Evolutionary conservation across 2,888 invertebrate species (phyloP).

Genomic region (Ptychoptera contaminata): DNA sequence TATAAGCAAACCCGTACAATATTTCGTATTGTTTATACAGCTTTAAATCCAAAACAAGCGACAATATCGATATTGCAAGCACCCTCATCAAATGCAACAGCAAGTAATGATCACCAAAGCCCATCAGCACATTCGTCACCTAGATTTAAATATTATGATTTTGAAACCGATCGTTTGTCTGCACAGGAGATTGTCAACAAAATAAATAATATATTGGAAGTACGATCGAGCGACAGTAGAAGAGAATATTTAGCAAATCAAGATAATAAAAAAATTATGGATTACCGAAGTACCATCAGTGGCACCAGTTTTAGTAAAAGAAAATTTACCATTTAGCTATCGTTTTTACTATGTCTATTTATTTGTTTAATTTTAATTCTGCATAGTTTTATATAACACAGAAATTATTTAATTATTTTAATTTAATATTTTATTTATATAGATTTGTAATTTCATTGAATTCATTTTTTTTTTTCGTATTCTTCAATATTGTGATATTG

Average conservation of each 20-base stretch:
- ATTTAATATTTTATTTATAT: too few species aligned
- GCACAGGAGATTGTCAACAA: conserved; percentile 77
- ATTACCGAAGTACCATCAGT: too few species aligned
- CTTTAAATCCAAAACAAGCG: neutral
- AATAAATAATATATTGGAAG: conserved; percentile 70
- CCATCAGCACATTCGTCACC: conserved; percentile 15
- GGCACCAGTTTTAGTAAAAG: too few species aligned
- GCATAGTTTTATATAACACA: too few species aligned
- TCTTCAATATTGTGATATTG: too few species aligned
- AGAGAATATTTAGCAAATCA: conserved; percentile 66
- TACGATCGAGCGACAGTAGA: conserved; percentile 61
- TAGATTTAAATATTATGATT: conserved; percentile 74
- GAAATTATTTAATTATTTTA: too few species aligned
- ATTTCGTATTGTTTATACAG: conserved; percentile 40
- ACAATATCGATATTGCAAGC: neutral
- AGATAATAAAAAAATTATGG: conserved; percentile 32
- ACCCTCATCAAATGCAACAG: conserved; percentile 14
- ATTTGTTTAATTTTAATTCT: too few species aligned
- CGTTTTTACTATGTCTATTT: too few species aligned
- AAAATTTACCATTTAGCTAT: too few species aligned
- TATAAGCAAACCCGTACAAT: conserved; percentile 54
- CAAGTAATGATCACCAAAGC: conserved; percentile 2
- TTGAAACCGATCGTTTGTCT: conserved; percentile 61
- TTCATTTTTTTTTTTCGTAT: too few species aligned
- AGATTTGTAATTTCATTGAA: too few species aligned